Evolutionary conservation across 2,113 vertebrate genomes (phyloP).

Genomic region (Tenebrosternarchus preto): DNA sequence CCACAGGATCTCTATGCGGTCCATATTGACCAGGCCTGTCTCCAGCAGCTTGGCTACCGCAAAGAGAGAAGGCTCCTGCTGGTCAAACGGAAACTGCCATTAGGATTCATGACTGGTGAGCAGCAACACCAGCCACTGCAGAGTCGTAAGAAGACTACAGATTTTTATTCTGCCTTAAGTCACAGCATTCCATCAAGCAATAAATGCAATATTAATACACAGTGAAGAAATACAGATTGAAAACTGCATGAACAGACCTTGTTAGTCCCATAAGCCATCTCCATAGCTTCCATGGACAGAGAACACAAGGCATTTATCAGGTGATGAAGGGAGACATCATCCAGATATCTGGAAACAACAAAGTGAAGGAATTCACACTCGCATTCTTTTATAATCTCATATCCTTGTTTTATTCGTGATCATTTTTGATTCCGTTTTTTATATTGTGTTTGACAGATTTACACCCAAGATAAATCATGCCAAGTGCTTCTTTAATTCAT

Average conservation of each 20-base stretch:
- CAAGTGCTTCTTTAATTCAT: too few relatives aligned
- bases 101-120: background rate
- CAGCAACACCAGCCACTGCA: background rate
- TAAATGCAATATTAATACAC: background rate
- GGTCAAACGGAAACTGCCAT: slow-evolving; percentile 36
- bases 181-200: background rate
- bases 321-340: slow-evolving; percentile 98
- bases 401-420: too few relatives aligned
- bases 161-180: background rate
- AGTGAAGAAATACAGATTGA: background rate
- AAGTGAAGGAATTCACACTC: background rate
- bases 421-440: too few relatives aligned
- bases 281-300: slow-evolving; percentile 97
- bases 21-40: slow-evolving; percentile 98
- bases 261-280: slow-evolving; percentile 98
- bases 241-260: slow-evolving; percentile 75
- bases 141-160: background rate
- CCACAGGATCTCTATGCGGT: slow-evolving; percentile 97
- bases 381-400: too few relatives aligned
- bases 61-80: slow-evolving; percentile 96
- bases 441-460: too few relatives aligned
- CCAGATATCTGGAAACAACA: slow-evolving; percentile 85
- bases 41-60: slow-evolving; percentile 97
- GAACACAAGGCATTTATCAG: slow-evolving; percentile 98
- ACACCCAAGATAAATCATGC: too few relatives aligned